Evolutionary conservation across 2,797 vertebrate species (phyloP), one percentile per base, ranked within the genome.

Genomic region (Rhinella marina): DNA sequence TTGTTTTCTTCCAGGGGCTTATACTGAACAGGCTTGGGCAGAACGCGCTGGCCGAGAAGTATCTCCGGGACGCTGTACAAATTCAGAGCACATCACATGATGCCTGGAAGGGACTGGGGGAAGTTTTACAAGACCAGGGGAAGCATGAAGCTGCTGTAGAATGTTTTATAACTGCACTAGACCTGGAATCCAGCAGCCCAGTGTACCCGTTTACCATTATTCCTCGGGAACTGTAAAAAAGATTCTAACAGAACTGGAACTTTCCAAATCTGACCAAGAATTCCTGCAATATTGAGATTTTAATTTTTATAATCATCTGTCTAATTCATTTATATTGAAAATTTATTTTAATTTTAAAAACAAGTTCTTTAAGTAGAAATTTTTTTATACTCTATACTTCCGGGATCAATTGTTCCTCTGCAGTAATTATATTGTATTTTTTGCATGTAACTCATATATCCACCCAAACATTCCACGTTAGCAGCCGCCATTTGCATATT

Each of bases 171-270:
- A 98, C 96, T 0, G 98, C 98, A 48, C 94, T 99, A 87, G 98
- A 99, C 92, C 95, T 99, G 25, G 98, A 99, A 94, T 96, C 98
- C 90, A 97, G 97, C 95, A 97, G 97, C 91, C 98, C 98, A 0
- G 93, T 98, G 88, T 91, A 97, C 29, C 97, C 98, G 0, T 99
- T 99, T 94, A 96, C 94, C n/a, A 92, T 98, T 93, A 98, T 99
- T 90, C 96, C 97, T 86, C 94, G 98, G 82, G 96, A 97, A 92
- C 97, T 99, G 52, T 99, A 95, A 96, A 83, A 66, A 72, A 59
- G 54, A n/a, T 41, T 21, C 68, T 76, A 0, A 10, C 17, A 17
- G 57, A 32, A 78, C 72, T 64, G n/a, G 32, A 85, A 85, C 48
- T 52, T 85, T 84, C 82, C 27, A 59, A 76, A 59, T 75, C 70